phyloP scores from a whole-genome alignment of 2,113 vertebrate species.

The Brachypteracias leptosomus region DNA sequence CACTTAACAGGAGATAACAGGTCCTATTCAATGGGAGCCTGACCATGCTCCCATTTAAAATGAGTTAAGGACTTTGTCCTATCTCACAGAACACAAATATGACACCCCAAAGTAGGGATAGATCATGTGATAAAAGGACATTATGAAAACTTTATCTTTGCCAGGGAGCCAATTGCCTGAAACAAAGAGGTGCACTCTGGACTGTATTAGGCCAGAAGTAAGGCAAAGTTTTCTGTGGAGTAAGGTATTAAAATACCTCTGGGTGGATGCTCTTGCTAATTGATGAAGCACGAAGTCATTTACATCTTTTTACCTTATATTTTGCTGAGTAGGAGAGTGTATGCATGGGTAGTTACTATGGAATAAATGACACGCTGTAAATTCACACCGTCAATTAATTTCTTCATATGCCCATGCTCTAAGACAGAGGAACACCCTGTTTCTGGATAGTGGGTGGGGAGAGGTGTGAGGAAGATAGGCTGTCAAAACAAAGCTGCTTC shows the following conservation, averaged over 20 bases:
- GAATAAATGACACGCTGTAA: conserved; percentile 6
- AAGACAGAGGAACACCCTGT: background rate
- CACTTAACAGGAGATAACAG: background rate
- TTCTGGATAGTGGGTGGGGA: background rate
- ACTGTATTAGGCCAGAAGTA: background rate
- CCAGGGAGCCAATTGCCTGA: background rate
- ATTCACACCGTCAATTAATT: background rate
- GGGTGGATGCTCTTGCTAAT: background rate
- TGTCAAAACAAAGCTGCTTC: conserved; percentile 47
- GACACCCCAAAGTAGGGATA: background rate
- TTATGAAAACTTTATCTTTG: background rate
- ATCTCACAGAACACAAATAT: background rate
- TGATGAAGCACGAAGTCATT: background rate
- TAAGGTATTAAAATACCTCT: background rate
- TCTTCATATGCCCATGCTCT: background rate
- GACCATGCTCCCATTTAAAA: background rate
- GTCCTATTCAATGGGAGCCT: background rate
- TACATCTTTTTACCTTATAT: background rate
- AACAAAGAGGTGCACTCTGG: background rate
- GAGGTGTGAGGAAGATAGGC: background rate
- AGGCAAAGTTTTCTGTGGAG: background rate
- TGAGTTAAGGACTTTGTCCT: background rate
- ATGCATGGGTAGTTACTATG: background rate
- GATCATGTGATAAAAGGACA: background rate
- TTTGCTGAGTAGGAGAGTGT: background rate